Conservation (phyloP, 30 jellyfish, hydroid and myxozoan genomes). For the Rhopilema esculentum region DNA sequence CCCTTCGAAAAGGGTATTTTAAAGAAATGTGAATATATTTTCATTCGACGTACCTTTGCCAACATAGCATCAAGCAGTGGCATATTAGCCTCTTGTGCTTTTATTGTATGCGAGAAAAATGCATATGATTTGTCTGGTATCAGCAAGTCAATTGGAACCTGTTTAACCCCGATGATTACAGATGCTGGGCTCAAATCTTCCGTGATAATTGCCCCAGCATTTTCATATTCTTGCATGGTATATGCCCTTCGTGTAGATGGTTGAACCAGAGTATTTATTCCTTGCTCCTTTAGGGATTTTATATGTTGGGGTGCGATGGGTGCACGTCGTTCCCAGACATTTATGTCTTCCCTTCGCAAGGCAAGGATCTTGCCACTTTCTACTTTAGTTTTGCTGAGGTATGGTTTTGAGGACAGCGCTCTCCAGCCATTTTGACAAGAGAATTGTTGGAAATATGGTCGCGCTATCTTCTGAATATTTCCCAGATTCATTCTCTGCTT, state of each 20-base stretch:
- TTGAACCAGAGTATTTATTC: constrained; percentile 87
- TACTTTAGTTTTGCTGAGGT: constrained; percentile 65
- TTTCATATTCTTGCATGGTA: constrained; percentile 95
- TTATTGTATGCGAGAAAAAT: constrained; percentile 94
- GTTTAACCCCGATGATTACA: constrained; percentile 90
- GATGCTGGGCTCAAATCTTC: constrained; percentile 95
- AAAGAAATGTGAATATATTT: no score
- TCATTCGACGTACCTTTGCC: constrained; percentile 66
- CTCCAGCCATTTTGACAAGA: constrained; percentile 7
- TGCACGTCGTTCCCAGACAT: constrained; percentile 97
- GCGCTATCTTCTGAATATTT: constrained; percentile 2
- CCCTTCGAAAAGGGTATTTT: no score
- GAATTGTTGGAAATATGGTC: constrained; percentile 30
- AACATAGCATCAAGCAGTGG: constrained; percentile 93
- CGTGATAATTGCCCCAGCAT: constrained; percentile 91
- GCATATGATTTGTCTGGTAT: constrained; percentile 86
- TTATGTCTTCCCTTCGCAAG: constrained; percentile 87
- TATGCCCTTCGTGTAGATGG: constrained; percentile 98
- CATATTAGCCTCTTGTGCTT: constrained; percentile 97
- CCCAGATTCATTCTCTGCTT: constrained; percentile 27
- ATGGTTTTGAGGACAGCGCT: constrained; percentile 37
- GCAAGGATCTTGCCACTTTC: constrained; percentile 69
- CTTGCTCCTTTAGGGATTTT: constrained; percentile 64
- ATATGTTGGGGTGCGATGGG: constrained; percentile 94
- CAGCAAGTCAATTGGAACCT: constrained; percentile 91